These are phyloP conservation scores for Tachysurus vachellii DNA, from an alignment of 2,113 vertebrate species.

Conservation along the genomic window DNA sequence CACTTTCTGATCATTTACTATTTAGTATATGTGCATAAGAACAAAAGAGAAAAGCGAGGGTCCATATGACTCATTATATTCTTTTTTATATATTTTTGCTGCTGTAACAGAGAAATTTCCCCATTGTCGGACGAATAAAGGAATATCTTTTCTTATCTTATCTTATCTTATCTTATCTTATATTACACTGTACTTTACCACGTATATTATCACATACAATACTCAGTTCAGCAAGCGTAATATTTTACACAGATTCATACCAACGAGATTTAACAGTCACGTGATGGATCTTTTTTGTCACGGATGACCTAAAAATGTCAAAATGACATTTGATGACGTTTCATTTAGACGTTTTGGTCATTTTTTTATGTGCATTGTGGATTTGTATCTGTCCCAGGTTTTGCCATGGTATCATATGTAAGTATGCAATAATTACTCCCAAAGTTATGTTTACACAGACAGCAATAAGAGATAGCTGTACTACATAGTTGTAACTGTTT, in stretches of 20 bases:
- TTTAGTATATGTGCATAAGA: neutral
- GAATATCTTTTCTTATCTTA: no score
- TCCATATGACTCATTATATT: neutral
- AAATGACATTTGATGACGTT: neutral
- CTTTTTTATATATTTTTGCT: no score
- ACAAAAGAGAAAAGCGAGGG: neutral
- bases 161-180: no score
- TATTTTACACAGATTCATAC: neutral
- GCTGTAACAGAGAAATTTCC: no score
- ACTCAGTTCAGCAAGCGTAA: neutral
- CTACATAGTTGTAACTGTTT: no score
- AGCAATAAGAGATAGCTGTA: no score
- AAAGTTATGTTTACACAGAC: no score
- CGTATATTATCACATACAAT: neutral
- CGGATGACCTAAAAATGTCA: neutral
- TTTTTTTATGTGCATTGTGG: neutral
- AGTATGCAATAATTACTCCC: neutral
- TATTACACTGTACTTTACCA: neutral
- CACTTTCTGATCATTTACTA: neutral
- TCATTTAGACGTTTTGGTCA: neutral
- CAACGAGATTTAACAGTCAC: neutral
- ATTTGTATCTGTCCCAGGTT: neutral
- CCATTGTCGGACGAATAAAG: no score
- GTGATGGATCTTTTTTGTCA: neutral
- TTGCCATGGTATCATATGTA: neutral